Conservation (phyloP, 2,113 vertebrate genomes). For the Eleginops maclovinus region DNA sequence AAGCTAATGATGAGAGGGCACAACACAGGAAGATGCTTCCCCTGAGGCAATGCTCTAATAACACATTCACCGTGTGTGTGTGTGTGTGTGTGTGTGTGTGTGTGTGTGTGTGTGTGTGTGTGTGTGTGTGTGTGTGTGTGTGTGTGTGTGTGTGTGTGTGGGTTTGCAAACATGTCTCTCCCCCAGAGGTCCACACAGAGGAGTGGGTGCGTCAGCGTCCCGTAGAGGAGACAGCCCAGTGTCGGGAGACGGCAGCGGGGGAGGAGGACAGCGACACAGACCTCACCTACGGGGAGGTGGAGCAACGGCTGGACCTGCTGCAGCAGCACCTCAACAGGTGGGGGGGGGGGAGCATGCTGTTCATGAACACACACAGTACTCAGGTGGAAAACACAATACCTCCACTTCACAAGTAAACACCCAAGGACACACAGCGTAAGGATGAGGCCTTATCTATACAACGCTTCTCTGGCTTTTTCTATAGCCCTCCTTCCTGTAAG, state of each 20-base stretch:
- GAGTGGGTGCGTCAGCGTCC: slow-evolving; percentile 85
- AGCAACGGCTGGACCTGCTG: slow-evolving; percentile 94
- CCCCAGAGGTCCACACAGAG: slow-evolving; percentile 82
- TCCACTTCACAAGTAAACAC: neutral
- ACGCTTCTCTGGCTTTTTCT: neutral
- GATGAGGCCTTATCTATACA: neutral
- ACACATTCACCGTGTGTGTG: slow-evolving; percentile 15
- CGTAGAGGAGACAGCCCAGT: slow-evolving; percentile 75
- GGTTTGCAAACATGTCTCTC: neutral
- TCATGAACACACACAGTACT: no score
- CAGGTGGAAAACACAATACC: no score
- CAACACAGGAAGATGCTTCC: slow-evolving; percentile 26
- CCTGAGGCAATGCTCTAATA: slow-evolving; percentile 28
- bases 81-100: no score
- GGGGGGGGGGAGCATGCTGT: neutral
- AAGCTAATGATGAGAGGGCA: slow-evolving; percentile 39
- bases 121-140: slow-evolving; percentile 5
- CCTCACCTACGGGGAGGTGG: slow-evolving; percentile 94
- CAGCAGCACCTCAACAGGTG: slow-evolving; percentile 99
- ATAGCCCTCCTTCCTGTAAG: slow-evolving; percentile 30
- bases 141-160: slow-evolving; percentile 15
- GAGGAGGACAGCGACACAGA: slow-evolving; percentile 95
- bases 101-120: no score
- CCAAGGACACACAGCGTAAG: neutral
- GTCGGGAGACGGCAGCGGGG: slow-evolving; percentile 82